These are phyloP conservation scores for Asarcornis scutulata DNA, from an alignment of 2,113 vertebrate species.

Conservation along the genomic window DNA sequence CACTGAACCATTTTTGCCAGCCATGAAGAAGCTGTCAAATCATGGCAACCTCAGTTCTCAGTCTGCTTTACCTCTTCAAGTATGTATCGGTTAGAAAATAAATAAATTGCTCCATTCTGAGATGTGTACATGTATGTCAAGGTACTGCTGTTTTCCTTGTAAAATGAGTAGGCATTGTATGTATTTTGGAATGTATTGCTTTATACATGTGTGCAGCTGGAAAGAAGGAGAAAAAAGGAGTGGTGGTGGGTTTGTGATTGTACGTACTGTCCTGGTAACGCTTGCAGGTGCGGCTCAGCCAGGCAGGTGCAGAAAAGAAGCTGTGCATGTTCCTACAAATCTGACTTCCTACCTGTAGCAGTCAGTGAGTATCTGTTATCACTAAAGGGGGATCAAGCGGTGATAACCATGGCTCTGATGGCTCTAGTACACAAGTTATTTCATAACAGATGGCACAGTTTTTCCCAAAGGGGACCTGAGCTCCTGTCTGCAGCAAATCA, in stretches of 20 bases:
- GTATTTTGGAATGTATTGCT: neutral
- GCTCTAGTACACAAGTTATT: neutral
- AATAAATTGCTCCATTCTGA: neutral
- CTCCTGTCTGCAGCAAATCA: neutral
- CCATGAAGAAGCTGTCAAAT: neutral
- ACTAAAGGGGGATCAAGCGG: neutral
- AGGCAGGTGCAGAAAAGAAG: neutral
- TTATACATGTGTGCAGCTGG: neutral
- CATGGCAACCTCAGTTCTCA: neutral
- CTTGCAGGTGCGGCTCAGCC: neutral
- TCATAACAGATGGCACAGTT: neutral
- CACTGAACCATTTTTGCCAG: neutral
- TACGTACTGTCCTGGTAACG: accelerated
- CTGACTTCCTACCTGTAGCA: neutral
- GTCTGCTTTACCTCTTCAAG: too few species aligned
- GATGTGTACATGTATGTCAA: neutral
- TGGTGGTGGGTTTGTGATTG: too few species aligned
- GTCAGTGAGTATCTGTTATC: neutral
- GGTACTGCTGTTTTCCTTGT: neutral
- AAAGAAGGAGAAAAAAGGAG: neutral
- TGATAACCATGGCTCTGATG: neutral
- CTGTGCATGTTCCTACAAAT: neutral
- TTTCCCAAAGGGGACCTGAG: neutral
- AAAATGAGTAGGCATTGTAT: neutral
- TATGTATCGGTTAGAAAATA: neutral